These are phyloP conservation scores for Lamprologus speciosus DNA, from an alignment of 2,113 vertebrate genomes.

Conservation along the genomic window DNA sequence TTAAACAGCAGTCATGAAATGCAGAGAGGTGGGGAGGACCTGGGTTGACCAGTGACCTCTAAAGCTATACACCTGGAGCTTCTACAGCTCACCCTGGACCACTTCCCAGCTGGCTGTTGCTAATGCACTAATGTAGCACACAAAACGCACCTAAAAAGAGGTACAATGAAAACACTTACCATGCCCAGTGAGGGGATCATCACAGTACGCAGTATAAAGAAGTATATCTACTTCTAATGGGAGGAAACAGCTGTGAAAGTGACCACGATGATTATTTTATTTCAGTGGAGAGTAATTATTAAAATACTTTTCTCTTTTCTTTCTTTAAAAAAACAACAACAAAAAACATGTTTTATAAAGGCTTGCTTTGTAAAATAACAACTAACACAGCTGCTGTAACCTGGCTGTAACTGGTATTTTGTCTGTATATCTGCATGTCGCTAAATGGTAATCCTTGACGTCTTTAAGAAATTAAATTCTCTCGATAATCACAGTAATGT, in stretches of 20 bases:
- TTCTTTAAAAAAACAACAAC: fast-evolving
- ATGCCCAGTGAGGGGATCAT: not conserved
- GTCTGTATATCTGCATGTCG: not conserved
- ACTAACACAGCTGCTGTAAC: not conserved
- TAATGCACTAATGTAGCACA: not conserved
- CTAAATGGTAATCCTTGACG: not conserved
- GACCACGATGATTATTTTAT: not conserved
- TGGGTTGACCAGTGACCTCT: not conserved
- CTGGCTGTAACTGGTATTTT: not conserved
- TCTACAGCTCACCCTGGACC: not conserved
- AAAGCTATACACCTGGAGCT: not conserved
- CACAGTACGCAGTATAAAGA: not conserved
- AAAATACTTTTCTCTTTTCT: not conserved
- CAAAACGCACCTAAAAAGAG: not conserved
- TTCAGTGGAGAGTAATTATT: not conserved
- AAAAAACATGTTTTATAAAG: not conserved
- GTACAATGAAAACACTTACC: not conserved
- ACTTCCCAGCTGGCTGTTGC: not conserved
- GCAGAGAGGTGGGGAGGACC: not conserved
- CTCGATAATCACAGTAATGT: not conserved
- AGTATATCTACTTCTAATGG: not conserved
- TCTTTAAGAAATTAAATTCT: not conserved
- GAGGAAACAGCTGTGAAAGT: not conserved
- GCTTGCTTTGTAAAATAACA: not conserved
- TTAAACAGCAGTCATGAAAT: not conserved